Conservation (phyloP, 64 coral and sea anemone species). For the Dendrophyllia cribrosa region DNA sequence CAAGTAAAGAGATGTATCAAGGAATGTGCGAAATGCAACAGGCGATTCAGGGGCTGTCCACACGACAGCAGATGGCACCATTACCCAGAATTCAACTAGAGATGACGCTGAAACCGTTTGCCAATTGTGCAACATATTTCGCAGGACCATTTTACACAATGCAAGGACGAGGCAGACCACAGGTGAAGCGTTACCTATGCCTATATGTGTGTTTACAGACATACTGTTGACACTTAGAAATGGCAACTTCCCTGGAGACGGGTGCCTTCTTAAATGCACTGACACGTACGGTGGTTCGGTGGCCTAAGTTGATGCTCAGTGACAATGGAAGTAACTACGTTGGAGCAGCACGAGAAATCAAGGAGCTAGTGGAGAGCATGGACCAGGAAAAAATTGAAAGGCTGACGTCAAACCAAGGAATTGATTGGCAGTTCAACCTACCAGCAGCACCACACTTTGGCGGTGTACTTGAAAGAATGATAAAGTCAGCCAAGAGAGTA, state of each 20-base stretch:
- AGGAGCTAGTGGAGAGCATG: conserved; percentile 7
- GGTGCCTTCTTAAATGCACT: conserved; percentile 56
- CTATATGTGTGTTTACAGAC: conserved; percentile 66
- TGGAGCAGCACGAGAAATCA: conserved; percentile 35
- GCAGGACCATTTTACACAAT: conserved; percentile 48
- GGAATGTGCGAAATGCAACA: no score
- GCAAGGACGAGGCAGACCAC: conserved; percentile 43
- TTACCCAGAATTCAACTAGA: no score
- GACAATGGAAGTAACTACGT: conserved; percentile 61
- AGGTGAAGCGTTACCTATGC: conserved; percentile 48
- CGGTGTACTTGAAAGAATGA: conserved; percentile 36
- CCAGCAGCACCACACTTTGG: conserved; percentile 40
- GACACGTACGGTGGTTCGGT: conserved; percentile 7
- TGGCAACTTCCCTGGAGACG: conserved; percentile 67
- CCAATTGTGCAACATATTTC: no score
- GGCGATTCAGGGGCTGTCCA: no score
- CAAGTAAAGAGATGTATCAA: no score
- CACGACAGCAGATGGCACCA: no score
- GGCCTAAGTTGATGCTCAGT: conserved; percentile 41
- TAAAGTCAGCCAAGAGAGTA: no score
- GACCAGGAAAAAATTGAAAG: conserved; percentile 51
- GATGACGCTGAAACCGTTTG: no score
- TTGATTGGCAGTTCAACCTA: conserved; percentile 29
- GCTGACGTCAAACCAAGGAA: conserved; percentile 8
- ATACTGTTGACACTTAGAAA: conserved; percentile 72